Evolutionary conservation across 2,888 invertebrate species (phyloP), one percentile per base, ranked within the genome.

Genomic region (Eubasilissa splendida): DNA sequence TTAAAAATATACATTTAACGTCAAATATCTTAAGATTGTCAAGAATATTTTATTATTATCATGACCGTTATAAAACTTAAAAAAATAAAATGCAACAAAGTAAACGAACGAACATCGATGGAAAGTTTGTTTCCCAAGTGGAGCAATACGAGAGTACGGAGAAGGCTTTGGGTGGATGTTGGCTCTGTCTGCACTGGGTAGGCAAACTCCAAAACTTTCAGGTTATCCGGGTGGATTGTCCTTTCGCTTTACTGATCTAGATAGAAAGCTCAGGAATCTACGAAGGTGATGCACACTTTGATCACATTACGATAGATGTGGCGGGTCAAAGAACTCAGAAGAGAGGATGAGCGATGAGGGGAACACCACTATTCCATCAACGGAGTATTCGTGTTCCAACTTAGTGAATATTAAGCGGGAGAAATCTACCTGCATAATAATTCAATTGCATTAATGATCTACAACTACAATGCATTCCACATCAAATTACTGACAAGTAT

Each of bases 251-350:
- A 68, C 12, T 42, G 33, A 63, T 63, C 68, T 14, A 68, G 68
- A 68, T 42, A 68, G n/a, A 50, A n/a, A 68, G 42, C n/a, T 12
- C 42, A 14, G 68, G 50, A 68, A 68, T 68, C n/a, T 10, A 5
- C 14, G 68, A 9, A 14, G 68, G 42, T 68, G 68, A 68, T 68
- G 68, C 68, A 68, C 52, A 68, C 68, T 68, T 68, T 68, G 68
- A 68, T 52, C 68, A 50, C 9, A 68, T 68, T 4, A 52, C 50
- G 68, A 68, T 50, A 50, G 63, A 63, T 42, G 2, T 63, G 33
- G 9, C 10, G 63, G 11, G 33, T 33, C 12, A 11, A 22, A 63
- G 31, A 11, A 58, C 11, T 58, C 4, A 42, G 4, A 42, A 42
- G 42, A 42, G 22, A 22, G 22, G 22, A 22, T 22, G 22, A 22